Base-by-base conservation (phyloP, 2,888 invertebrate species). In the Apomyelois bistriatella region DNA sequence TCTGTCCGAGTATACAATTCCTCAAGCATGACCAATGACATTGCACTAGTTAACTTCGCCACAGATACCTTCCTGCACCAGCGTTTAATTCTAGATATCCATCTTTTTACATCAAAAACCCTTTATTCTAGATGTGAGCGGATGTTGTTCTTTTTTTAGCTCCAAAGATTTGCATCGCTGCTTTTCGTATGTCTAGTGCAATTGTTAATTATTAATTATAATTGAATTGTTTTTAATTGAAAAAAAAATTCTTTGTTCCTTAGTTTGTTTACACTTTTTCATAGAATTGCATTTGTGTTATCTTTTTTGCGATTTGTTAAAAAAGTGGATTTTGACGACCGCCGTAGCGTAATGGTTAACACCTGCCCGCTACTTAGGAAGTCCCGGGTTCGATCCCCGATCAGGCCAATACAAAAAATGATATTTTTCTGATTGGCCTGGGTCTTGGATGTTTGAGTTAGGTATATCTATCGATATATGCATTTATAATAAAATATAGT, bases 11-110 rank as follows among this genome's bases (percentile, higher is more conserved):
- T 22, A 51, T 62, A 53, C 59, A 37, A 43, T 54, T 55, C 56
- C 22, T 57, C 51, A 55, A 66, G 65, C 70, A 63, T 70, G 60
- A 65, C 71, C 63, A 52, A 66, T 66, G 66, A 67, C 68, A 65
- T 58, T 65, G 70, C 67, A 67, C 69, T 57, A 62, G 58, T 66
- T 62, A 50, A 13, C 50, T 61, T 63, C 62, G 57, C 52, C 59
- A 12, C 40, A 41, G 41, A 43, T 8, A 28, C 30, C 30, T 30
- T 53, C 60, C 56, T 58, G 40, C 49, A 49, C 13, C 28, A 56
- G 8, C 38, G 12, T 4, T 60, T 37, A 51, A 58, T 55, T 56
- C 42, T 12, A 30, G 43, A 43, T 43, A 43, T 7, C 17, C 50
- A 46, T 50, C 40, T 32, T 43, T 17, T 53, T 13, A 28, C 43